Base-by-base conservation (phyloP, 2,888 invertebrate species). In the Podabrus alpinus region DNA sequence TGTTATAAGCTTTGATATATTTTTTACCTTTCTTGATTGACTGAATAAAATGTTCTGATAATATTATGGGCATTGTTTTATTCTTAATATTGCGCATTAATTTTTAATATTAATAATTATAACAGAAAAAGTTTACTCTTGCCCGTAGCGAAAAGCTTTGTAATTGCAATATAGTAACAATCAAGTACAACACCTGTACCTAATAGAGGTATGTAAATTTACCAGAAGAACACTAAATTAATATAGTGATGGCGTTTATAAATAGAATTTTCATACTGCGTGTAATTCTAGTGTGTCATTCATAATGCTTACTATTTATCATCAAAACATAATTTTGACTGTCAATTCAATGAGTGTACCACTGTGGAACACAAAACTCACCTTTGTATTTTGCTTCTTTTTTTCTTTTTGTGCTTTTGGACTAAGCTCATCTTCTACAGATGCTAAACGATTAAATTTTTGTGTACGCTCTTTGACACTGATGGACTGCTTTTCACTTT, bases 401-500 rank as follows among this genome's bases (percentile, higher is more conserved):
- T 84, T 81, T 61, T 84, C 83, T 73, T 85, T 89, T 77, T 86
- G 86, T 75, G 87, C 88, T 68, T 88, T 87, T 59, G 91, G 89
- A 81, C 91, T 90, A 77, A 90, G 86, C 9, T 89, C 88, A 85
- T 91, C 91, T 84, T 93, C 92, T 83, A 96, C 95, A 0, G 95
- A 96, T 71, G 96, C 96, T 91, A 97, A 92, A 81, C 95, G 91
- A 87, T 98, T 97, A 86, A 97, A 96, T 88, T 96, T 96, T 88
- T 95, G 94, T 83, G 95, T 96, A 76, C 96, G 91, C 86, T 98
- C 97, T 85, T 95, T 96, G 10, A 98, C 97, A 83, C 96, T 97
- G 78, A 97, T 92, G 83, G 92, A 90, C 81, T 92, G 91, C 82
- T 92, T 92, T 76, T 88, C 89, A 16, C 78, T 80, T 17, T 77